Evolutionary conservation across 2,888 invertebrate genomes (phyloP).

Genomic region (Leptodirus hochenwartii): DNA sequence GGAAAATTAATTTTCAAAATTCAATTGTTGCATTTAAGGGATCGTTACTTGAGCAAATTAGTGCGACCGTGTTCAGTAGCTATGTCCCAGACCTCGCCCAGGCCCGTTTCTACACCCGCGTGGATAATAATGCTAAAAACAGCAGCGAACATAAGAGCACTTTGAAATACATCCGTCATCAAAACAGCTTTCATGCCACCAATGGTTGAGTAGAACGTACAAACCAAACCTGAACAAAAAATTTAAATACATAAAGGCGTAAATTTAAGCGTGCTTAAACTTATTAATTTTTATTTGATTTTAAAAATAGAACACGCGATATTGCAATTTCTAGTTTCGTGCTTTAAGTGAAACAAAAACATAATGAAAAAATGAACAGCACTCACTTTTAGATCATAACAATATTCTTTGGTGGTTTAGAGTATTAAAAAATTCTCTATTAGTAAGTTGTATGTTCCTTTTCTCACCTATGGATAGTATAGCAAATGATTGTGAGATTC

Average conservation of each 20-base stretch:
- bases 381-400: no score
- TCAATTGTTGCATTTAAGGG: conserved; percentile 1
- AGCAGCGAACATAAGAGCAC: conserved; percentile 68
- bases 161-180: conserved; percentile 73
- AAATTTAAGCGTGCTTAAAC: background rate
- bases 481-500: conserved; percentile 51
- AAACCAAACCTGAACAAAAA: conserved; percentile 39
- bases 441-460: conserved; percentile 2
- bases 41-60: conserved; percentile 43
- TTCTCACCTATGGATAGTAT: conserved; percentile 46
- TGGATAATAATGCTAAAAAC: conserved; percentile 62
- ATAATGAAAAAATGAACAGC: no score
- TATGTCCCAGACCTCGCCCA: conserved; percentile 49
- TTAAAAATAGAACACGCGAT: no score
- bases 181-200: conserved; percentile 87
- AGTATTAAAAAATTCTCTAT: background rate
- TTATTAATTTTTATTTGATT: no score
- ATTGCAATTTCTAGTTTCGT: no score
- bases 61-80: conserved; percentile 53
- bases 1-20: no score
- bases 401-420: no score
- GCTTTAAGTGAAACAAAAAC: no score
- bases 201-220: conserved; percentile 72
- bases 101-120: conserved; percentile 46
- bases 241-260: no score